Base-by-base conservation (phyloP, 2,888 invertebrate species). In the Nezara viridula region DNA sequence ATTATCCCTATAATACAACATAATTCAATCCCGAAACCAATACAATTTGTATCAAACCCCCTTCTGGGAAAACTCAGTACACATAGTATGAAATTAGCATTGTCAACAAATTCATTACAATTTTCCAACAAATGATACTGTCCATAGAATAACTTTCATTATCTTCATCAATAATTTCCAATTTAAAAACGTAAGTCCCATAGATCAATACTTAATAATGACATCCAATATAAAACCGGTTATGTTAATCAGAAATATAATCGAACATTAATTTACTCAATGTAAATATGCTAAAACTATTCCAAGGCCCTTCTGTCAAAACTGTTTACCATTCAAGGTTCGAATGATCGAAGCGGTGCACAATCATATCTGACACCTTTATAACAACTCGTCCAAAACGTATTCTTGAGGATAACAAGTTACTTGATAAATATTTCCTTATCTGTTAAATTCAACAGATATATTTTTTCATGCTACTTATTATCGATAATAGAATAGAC, bases 321-420 rank as follows among this genome's bases (percentile, higher is more conserved):
- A 73, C 32, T 73, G 66, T 73, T 73, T 73, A 73, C 66, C 37
- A 73, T 73, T 73, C 66, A 73, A 73, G 66, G 66, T 73, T 73
- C 9, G 66, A 73, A 73, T 7, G 66, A 73, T 73, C 66, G 37
- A 73, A 73, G 32, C 66, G 66, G 66, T 37, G 21, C 21, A 73
- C 66, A 32, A 37, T 73, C 37, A 21, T 37, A 16, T 73, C 66
- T 73, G 66, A 73, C 66, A 73, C 66, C 66, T 73, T 3, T 37
- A 73, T 37, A 21, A 9, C 1, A 73, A 27, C 27, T 60, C 27
- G 27, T 73, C 60, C 14, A 27, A 60, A 60, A 27, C 27, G 60
- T 32, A 60, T 27, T 16, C 4, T 60, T 60, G 27, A 32, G 27
- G 27, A 32, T n/a, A 55, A n/a, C 55, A n/a, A 55, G 9, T 16